Evolutionary conservation across 2,113 vertebrate genomes (phyloP).

Genomic region (Clarias batrachus): DNA sequence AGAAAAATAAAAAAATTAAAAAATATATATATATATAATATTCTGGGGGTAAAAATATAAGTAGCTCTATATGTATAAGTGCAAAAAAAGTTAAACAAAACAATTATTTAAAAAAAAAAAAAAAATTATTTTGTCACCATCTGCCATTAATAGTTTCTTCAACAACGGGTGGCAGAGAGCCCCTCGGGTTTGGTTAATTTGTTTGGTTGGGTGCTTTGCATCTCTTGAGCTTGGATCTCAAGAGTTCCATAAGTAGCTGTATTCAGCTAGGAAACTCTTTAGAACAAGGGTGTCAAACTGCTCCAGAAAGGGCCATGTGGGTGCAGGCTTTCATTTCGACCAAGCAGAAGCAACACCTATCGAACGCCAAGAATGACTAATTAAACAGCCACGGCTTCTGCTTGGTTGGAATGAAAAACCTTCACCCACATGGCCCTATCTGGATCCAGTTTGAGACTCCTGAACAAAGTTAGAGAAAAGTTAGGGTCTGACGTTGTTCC

Average conservation of each 20-base stretch:
- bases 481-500: not conserved
- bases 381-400: too few relatives aligned
- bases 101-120: not conserved
- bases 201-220: not conserved
- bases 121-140: not conserved
- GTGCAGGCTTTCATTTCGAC: too few relatives aligned
- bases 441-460: too few relatives aligned
- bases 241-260: not conserved
- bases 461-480: not conserved
- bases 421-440: too few relatives aligned
- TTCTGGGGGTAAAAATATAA: not conserved
- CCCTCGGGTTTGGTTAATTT: not conserved
- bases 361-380: too few relatives aligned
- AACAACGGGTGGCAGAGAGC: not conserved
- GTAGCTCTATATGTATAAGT: not conserved
- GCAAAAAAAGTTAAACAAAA: not conserved
- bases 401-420: too few relatives aligned
- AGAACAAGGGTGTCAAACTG: not conserved
- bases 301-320: too few relatives aligned
- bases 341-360: too few relatives aligned
- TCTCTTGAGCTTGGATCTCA: not conserved
- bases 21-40: too few relatives aligned
- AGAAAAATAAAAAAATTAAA: not conserved
- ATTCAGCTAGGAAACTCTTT: not conserved
- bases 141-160: not conserved